A percentile compares a stretch with the other conserved stretches of the same genome.
Evolutionary conservation across 2,797 vertebrate genomes (phyloP).

Genomic region (Novumbra hubbsi): DNA sequence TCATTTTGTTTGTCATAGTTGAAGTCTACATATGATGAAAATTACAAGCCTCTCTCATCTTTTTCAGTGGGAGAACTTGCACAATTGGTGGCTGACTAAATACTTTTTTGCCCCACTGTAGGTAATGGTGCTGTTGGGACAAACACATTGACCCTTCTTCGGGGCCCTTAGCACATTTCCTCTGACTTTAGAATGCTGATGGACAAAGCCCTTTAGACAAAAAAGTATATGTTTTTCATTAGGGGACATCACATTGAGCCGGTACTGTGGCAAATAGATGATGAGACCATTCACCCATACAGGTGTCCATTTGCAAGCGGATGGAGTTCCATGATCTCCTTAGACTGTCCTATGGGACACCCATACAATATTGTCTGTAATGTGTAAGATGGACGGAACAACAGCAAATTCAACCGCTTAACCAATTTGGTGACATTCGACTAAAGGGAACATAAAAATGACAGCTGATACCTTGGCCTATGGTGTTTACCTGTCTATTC

Average conservation of each 20-base stretch:
- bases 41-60: too few species aligned
- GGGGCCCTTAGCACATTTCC: slow-evolving; percentile 35
- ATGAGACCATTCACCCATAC: slow-evolving; percentile 20
- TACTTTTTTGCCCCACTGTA: too few species aligned
- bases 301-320: not conserved
- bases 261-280: slow-evolving; percentile 26
- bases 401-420: too few species aligned
- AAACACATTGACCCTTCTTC: slow-evolving; percentile 64
- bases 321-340: not conserved
- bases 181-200: slow-evolving; percentile 27
- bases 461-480: too few species aligned
- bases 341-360: not conserved
- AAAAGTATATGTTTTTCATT: slow-evolving; percentile 58
- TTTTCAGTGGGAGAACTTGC: too few species aligned
- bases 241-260: slow-evolving; percentile 42
- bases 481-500: too few species aligned
- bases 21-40: too few species aligned
- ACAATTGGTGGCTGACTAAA: too few species aligned
- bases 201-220: slow-evolving; percentile 45
- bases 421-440: too few species aligned
- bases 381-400: not conserved
- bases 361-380: not conserved
- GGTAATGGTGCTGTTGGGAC: slow-evolving; percentile 10
- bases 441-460: too few species aligned
- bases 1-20: too few species aligned